Evolutionary conservation across 2,113 vertebrate genomes (phyloP).

Genomic region (Sphyrna mokarran): DNA sequence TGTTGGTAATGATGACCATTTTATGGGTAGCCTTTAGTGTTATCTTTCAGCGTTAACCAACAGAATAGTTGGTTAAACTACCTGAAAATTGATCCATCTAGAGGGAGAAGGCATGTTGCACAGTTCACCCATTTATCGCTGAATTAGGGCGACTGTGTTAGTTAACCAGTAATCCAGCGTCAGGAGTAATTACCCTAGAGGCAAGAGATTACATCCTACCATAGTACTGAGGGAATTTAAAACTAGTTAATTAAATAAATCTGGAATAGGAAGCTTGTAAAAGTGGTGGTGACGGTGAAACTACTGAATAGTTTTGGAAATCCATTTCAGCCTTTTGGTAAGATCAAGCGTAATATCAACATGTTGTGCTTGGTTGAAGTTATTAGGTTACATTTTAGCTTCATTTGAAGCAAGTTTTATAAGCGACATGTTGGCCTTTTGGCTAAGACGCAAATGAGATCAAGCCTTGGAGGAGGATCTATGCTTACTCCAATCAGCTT

Average conservation of each 20-base stretch:
- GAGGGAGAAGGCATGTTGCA: background rate
- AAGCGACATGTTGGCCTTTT: too few relatives aligned
- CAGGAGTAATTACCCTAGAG: background rate
- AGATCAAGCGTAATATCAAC: too few relatives aligned
- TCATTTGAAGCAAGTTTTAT: too few relatives aligned
- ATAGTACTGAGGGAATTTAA: background rate
- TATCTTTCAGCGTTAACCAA: too few relatives aligned
- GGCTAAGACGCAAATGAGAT: too few relatives aligned
- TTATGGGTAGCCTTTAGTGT: background rate
- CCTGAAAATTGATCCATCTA: background rate
- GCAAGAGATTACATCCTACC: too few relatives aligned
- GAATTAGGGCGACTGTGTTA: background rate
- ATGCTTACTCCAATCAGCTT: too few relatives aligned
- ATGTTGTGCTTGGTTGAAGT: too few relatives aligned
- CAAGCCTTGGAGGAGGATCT: too few relatives aligned
- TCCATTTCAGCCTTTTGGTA: too few relatives aligned
- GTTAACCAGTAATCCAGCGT: background rate
- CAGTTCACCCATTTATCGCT: background rate
- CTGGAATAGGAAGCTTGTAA: background rate
- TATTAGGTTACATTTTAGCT: too few relatives aligned
- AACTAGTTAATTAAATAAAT: background rate
- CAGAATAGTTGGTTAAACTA: background rate
- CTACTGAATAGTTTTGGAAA: background rate
- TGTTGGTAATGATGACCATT: background rate
- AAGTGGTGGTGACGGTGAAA: background rate